Percentiles rank a stretch among this genome's conserved stretches.
Evolutionary conservation across 2,797 vertebrate genomes (phyloP).

Genomic region (Eulemur coronatus): DNA sequence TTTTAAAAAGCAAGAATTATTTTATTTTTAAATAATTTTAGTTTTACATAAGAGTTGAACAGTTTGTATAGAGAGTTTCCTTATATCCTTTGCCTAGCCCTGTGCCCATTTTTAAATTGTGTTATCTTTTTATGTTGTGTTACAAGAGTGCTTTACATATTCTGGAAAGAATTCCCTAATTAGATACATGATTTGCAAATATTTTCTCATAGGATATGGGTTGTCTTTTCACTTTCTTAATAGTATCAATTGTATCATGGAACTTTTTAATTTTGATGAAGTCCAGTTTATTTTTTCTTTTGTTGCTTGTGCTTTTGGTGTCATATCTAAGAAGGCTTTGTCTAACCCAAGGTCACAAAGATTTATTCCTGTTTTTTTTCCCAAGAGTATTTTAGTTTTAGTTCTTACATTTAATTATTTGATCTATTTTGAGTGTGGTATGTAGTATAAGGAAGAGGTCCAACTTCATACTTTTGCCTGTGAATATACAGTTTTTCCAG

Average conservation of each 20-base stretch:
- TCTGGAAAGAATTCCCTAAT: background rate
- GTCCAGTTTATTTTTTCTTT: background rate
- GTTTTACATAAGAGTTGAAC: background rate
- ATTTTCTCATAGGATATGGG: no score
- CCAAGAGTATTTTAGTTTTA: background rate
- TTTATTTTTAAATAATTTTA: background rate
- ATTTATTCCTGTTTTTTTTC: background rate
- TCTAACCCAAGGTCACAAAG: background rate
- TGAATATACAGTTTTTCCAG: background rate
- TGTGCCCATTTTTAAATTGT: background rate
- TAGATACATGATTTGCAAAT: no score
- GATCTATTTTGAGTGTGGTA: background rate
- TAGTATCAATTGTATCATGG: no score
- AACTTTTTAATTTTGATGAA: no score
- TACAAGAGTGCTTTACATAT: background rate
- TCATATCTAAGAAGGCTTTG: background rate
- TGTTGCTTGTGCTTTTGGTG: background rate
- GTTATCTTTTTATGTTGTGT: background rate
- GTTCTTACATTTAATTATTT: background rate
- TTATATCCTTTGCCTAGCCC: background rate
- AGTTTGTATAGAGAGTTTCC: background rate
- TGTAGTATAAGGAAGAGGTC: background rate
- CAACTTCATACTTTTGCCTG: background rate
- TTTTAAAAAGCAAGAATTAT: no score
- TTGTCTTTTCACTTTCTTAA: no score